These are phyloP conservation scores for Clanis bilineata DNA, from an alignment of 2,888 invertebrate species.

Conservation along the genomic window DNA sequence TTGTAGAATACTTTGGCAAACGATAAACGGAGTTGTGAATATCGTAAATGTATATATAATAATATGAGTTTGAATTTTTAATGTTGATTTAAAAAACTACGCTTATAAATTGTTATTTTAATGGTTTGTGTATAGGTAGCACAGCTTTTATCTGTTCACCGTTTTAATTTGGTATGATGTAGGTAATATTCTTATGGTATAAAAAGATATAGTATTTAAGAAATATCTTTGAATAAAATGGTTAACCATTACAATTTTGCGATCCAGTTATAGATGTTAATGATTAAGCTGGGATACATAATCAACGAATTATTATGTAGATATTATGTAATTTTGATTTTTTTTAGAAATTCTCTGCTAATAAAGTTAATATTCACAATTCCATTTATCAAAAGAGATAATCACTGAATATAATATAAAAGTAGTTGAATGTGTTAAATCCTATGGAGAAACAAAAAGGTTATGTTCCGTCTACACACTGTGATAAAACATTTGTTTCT, in stretches of 20 bases:
- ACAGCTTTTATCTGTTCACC: no score
- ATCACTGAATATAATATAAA: constrained; percentile 18
- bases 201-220: neutral
- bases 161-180: no score
- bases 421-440: constrained; percentile 21
- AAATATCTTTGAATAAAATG: no score
- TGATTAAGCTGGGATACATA: neutral
- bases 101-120: neutral
- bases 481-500: neutral
- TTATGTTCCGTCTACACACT: neutral
- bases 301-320: neutral
- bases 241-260: neutral
- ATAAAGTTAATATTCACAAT: neutral
- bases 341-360: no score
- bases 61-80: no score
- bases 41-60: neutral
- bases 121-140: neutral
- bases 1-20: neutral
- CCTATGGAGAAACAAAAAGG: neutral
- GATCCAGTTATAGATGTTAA: neutral
- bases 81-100: neutral
- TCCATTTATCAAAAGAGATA: constrained; percentile 8
- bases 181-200: no score
- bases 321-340: no score
- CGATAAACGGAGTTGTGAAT: neutral